These are phyloP conservation scores for Dinoponera quadriceps DNA, from an alignment of 1,140 invertebrate species.

Conservation along the genomic window DNA sequence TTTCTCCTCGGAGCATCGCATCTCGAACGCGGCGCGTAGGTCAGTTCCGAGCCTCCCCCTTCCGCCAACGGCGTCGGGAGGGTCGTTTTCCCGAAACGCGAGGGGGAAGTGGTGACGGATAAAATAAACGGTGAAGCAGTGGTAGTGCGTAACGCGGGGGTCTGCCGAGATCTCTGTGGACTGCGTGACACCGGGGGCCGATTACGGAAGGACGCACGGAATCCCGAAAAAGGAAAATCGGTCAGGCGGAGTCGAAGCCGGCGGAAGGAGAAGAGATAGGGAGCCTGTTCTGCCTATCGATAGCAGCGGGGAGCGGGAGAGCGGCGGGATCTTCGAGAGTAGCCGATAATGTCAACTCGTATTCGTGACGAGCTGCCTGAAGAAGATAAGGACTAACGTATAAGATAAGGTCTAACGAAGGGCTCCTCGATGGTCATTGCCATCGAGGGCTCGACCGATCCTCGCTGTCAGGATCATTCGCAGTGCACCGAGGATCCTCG, in stretches of 20 bases:
- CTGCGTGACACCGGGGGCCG: not conserved
- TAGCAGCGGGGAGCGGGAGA: conserved; percentile 56
- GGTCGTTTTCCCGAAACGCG: conserved; percentile 7
- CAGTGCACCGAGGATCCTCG: conserved; percentile 66
- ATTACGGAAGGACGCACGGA: conserved; percentile 48
- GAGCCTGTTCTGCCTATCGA: conserved; percentile 70
- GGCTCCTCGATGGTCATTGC: no score
- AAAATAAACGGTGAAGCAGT: conserved; percentile 30
- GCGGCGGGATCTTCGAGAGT: conserved; percentile 60
- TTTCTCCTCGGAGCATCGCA: not conserved
- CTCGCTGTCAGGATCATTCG: conserved; percentile 62
- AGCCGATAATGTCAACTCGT: conserved; percentile 63
- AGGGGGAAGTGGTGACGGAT: conserved; percentile 30
- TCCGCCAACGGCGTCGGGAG: no score
- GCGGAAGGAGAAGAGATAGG: conserved; percentile 3
- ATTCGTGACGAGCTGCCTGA: conserved; percentile 44
- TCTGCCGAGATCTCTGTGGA: conserved; percentile 19
- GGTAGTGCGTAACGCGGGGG: conserved; percentile 13
- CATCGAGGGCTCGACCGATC: conserved; percentile 28
- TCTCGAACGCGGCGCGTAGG: not conserved
- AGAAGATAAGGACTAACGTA: not conserved
- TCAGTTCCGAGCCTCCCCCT: not conserved
- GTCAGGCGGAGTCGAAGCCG: not conserved
- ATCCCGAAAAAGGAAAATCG: conserved; percentile 32
- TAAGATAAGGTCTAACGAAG: no score